Evolutionary conservation across 92 coral and sea anemone genomes (phyloP), one percentile per base, ranked within the genome.

Genomic region (Anthopleura xanthogrammica): DNA sequence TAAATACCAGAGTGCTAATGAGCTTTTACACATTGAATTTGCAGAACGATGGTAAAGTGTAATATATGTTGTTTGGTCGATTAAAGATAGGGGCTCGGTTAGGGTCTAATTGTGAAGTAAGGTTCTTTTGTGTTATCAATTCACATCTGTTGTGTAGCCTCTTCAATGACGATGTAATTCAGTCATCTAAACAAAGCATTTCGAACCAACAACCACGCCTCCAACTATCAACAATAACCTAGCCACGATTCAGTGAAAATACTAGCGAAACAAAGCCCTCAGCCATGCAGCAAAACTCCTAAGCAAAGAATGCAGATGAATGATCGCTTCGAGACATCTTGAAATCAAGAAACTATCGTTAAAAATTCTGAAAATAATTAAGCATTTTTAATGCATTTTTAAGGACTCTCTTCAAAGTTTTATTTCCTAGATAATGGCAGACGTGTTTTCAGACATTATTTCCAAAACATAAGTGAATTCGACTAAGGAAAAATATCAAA

Each of bases 151-250:
- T 81, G 74, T 42, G 10, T 23, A 68, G 20, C 65, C 77, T 81
- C 60, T 46, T 66, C 42, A 68, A 75, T 16, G 76, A 81, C 41
- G 84, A 71, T 81, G 77, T 70, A 81, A 50, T 81, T 68, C 41
- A 20, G 77, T 81, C 46, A 71, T 22, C 48, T n/a, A 46, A 81
- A 81, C 84, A 81, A 81, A 46, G 62, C 84, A 43, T 62, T 57
- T 80, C 56, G 65, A 46, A 76, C 75, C 42, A 81, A 81, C 84
- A 71, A 81, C 84, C 74, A 50, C 84, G 84, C 84, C 84, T 81
- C 80, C 80, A 17, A 52, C 36, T 52, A 77, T 48, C 77, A 70
- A 50, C 72, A 80, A 58, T 20, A 80, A 64, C 74, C 75, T 22
- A 60, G 50, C 76, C 76, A 56, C 54, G 52, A 36, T 13, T 19